Percentiles rank a stretch among this genome's conserved stretches.
These are phyloP conservation scores for Schizopygopsis malacanthus DNA, from an alignment of 2,797 vertebrate species.

Conservation along the genomic window DNA sequence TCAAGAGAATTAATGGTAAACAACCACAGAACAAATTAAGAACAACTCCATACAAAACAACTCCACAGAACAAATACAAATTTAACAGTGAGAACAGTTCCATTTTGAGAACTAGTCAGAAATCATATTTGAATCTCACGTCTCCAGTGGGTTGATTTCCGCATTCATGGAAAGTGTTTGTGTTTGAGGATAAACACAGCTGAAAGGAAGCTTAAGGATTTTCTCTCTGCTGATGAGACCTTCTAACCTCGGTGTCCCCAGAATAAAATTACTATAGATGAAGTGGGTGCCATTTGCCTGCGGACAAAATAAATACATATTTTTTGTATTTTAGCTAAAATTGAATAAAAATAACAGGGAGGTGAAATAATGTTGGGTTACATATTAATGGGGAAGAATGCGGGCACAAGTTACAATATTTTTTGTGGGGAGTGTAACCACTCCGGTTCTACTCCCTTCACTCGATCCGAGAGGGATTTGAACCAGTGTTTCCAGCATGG, in stretches of 20 bases:
- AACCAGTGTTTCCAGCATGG: no score
- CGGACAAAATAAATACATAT: neutral
- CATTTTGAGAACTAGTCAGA: slow-evolving; percentile 21
- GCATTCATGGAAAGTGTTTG: slow-evolving; percentile 61
- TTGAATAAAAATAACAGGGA: neutral
- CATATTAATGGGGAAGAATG: neutral
- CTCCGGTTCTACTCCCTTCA: no score
- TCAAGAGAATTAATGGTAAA: no score
- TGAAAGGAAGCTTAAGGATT: slow-evolving; percentile 66
- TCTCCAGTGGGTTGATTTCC: neutral
- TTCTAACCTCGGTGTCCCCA: neutral
- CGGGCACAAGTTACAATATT: neutral
- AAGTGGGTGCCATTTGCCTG: neutral
- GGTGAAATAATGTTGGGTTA: neutral
- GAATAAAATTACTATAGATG: neutral
- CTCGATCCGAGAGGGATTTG: no score
- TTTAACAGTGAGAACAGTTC: neutral
- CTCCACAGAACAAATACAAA: neutral
- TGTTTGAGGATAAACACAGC: slow-evolving; percentile 61
- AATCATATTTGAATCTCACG: neutral
- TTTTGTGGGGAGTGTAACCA: no score
- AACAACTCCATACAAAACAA: neutral
- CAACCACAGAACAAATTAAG: neutral
- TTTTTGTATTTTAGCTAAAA: neutral
- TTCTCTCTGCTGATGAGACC: neutral